Evolutionary conservation across 2,888 invertebrate genomes (phyloP).

Genomic region (Cosmia trapezina): DNA sequence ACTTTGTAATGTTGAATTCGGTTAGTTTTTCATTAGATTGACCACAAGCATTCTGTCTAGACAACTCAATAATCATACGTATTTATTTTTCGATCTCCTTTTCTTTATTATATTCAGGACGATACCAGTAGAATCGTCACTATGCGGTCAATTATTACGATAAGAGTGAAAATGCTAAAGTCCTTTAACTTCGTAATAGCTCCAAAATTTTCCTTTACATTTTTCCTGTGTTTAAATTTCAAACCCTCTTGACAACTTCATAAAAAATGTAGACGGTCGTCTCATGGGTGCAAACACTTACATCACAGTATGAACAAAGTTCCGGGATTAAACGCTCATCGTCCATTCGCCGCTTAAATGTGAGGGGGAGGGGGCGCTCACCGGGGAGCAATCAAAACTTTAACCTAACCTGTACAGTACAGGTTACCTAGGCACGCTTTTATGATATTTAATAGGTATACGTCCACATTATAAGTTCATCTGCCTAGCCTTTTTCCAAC

Average conservation of each 20-base stretch:
- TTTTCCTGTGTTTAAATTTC: conserved; percentile 19
- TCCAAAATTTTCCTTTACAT: conserved; percentile 4
- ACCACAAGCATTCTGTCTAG: conserved; percentile 5
- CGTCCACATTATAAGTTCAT: not conserved
- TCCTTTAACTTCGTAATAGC: conserved; percentile 31
- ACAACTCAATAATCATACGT: not conserved
- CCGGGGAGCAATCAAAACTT: conserved; percentile 76
- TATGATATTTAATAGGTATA: conserved; percentile 19
- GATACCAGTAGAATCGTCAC: conserved; percentile 25
- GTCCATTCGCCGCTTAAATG: conserved; percentile 56
- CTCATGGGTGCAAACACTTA: conserved; percentile 52
- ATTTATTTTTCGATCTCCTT: not conserved
- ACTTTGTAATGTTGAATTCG: conserved; percentile 23
- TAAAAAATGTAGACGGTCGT: conserved; percentile 49
- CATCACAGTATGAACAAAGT: conserved; percentile 70
- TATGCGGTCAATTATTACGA: conserved; percentile 30
- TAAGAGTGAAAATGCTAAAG: conserved; percentile 23
- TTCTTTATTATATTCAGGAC: conserved; percentile 24
- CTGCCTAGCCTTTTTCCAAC: too few species aligned
- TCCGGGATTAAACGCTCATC: conserved; percentile 71
- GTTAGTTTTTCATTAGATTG: conserved; percentile 13
- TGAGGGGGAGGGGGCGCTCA: conserved; percentile 27
- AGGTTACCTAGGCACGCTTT: conserved; percentile 31
- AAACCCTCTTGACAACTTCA: conserved; percentile 10
- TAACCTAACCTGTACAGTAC: conserved; percentile 53